These are phyloP conservation scores for Euleptes europaea DNA, from an alignment of 2,113 vertebrate genomes.

Conservation along the genomic window DNA sequence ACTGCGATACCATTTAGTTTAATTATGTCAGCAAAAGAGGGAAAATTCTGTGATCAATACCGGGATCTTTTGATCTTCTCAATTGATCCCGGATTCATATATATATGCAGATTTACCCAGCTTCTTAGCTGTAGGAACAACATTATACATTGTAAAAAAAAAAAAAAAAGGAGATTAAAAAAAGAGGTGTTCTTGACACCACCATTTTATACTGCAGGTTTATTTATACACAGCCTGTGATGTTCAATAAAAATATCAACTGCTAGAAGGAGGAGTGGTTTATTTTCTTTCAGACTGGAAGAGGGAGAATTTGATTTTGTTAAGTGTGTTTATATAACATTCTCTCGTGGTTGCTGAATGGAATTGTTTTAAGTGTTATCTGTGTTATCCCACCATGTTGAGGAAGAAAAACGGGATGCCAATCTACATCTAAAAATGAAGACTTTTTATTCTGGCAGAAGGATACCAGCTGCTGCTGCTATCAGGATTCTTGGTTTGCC, in stretches of 20 bases:
- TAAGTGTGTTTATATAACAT: not conserved
- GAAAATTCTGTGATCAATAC: not conserved
- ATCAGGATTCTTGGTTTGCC: not conserved
- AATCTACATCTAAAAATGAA: not conserved
- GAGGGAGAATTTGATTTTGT: not conserved
- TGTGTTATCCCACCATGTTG: not conserved
- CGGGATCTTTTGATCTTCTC: conserved; percentile 7
- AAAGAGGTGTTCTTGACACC: not conserved
- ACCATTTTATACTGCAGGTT: not conserved
- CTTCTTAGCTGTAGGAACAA: not conserved
- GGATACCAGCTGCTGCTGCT: not conserved
- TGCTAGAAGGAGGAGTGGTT: not conserved
- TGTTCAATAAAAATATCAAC: not conserved
- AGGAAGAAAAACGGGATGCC: not conserved
- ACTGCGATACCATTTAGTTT: not conserved
- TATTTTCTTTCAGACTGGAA: not conserved
- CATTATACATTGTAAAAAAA: not conserved
- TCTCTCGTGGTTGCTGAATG: not conserved
- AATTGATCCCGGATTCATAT: conserved; percentile 6
- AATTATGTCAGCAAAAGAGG: not conserved
- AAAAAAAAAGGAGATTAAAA: not conserved
- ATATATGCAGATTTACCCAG: not conserved
- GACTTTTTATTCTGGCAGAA: not conserved
- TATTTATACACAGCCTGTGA: not conserved
- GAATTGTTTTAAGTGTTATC: not conserved